These are phyloP conservation scores for Xestia sexstrigata DNA, from an alignment of 2,888 invertebrate genomes.

Conservation along the genomic window DNA sequence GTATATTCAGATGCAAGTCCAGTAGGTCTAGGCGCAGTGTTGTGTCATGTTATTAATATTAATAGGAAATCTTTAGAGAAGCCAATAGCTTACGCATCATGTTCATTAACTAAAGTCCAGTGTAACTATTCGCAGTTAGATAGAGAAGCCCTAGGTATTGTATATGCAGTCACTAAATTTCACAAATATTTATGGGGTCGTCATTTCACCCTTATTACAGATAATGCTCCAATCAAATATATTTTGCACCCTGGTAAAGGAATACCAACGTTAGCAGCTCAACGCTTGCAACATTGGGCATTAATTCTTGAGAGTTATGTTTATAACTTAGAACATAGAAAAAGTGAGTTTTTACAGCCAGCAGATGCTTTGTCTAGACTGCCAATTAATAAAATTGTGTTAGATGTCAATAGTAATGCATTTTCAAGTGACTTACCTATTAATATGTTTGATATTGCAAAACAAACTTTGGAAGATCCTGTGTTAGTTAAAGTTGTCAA, in stretches of 20 bases:
- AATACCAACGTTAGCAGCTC: slow-evolving; percentile 1
- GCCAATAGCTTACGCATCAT: slow-evolving; percentile 1
- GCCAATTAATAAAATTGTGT: too few species aligned
- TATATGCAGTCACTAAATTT: neutral
- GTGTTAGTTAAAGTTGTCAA: too few species aligned
- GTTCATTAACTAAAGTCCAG: slow-evolving; percentile 2
- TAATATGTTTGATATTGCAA: too few species aligned
- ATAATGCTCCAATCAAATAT: slow-evolving; percentile 1
- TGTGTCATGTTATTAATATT: slow-evolving; percentile 4
- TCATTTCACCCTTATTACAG: neutral
- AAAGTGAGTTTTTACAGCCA: too few species aligned
- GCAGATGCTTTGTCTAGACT: too few species aligned
- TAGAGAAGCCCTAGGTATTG: neutral
- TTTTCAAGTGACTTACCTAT: too few species aligned
- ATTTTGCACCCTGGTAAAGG: neutral
- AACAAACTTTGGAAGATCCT: too few species aligned
- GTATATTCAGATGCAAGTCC: neutral
- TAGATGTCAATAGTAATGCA: too few species aligned
- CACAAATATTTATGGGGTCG: neutral
- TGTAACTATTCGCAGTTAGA: neutral
- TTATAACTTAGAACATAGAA: too few species aligned
- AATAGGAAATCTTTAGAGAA: neutral
- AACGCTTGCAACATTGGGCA: neutral
- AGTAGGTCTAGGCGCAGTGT: neutral
- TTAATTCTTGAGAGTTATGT: too few species aligned